Base-by-base conservation (phyloP, 2,888 invertebrate species). In the Dicyrtomina minuta region DNA sequence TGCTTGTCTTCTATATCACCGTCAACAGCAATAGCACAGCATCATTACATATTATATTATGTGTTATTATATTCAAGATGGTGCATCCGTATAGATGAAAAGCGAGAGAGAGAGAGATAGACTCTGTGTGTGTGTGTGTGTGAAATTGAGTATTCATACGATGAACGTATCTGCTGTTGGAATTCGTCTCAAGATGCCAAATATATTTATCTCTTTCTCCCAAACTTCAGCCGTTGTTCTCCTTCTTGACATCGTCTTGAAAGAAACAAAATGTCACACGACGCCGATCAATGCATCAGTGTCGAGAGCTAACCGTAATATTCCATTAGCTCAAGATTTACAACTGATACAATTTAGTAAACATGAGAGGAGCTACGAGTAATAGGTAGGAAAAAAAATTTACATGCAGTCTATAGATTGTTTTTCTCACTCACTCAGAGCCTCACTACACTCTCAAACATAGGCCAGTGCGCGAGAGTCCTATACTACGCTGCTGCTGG, bases 201-300 rank as follows among this genome's bases (percentile, higher is more conserved):
- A 70, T 66, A 66, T 70, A 70, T 70, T 70, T 70, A 70, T 71
- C 71, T 71, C 71, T 68, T 71, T 71, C 68, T 27, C 59, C 5
- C 2, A 4, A n/a, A 17, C 5, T 6, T 20, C 58, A 44, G 27
- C 24, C 59, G 46, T 53, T 46, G 64, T 49, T 46, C 46, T 44
- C 58, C 43, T 39, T 60, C 26, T 59, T 59, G 53, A 49, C 66
- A 33, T 59, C 59, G 44, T 60, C 41, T 65, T 62, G 66, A 64
- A 64, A 68, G 70, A 62, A 62, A 71, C 70, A 71, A 65, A 68
- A 71, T 71, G 64, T 68, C 64, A 71, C 67, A 67, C 64, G 49
- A 67, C 58, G 58, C 61, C 43, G 67, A 67, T 64, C 67, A 64
- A 70, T 71, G 67, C 66, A 64, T 71, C 70, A 67, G 59, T 67